phyloP scores from a whole-genome alignment of 2,888 invertebrate species.

The Microplitis deprimator region DNA sequence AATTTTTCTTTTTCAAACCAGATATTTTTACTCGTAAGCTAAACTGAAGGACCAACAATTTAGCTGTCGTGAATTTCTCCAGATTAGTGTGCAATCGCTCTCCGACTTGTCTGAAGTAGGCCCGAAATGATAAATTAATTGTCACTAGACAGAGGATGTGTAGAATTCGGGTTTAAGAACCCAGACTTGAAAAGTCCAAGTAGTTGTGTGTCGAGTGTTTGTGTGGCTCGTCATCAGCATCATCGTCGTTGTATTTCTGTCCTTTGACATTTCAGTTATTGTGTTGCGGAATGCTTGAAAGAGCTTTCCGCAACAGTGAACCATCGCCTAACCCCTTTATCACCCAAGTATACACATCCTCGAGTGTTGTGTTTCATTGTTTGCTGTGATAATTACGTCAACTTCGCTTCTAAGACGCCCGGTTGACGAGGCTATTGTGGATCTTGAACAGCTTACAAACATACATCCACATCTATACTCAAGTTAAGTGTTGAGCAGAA shows the following conservation, averaged over 20 bases:
- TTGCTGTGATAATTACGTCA: slow-evolving; percentile 33
- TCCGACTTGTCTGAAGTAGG: no score
- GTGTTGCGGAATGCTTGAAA: slow-evolving; percentile 24
- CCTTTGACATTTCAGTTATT: slow-evolving; percentile 29
- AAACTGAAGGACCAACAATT: no score
- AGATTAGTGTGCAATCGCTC: no score
- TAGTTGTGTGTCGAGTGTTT: no score
- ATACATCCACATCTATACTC: not conserved
- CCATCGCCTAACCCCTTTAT: slow-evolving; percentile 3
- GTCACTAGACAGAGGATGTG: no score
- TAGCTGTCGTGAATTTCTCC: no score
- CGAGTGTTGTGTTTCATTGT: slow-evolving; percentile 32
- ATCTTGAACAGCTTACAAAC: not conserved
- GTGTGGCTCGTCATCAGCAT: not conserved
- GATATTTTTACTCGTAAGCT: no score
- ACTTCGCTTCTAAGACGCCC: slow-evolving; percentile 15
- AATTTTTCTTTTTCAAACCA: no score
- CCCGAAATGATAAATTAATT: no score
- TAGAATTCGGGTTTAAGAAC: no score
- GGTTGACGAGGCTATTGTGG: slow-evolving; percentile 22
- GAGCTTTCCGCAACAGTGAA: slow-evolving; percentile 1
- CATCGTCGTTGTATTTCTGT: slow-evolving; percentile 11
- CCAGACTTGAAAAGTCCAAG: no score
- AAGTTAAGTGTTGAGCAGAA: not conserved
- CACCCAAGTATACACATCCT: slow-evolving; percentile 13